Base-by-base conservation (phyloP, 1,140 invertebrate species). In the Vollenhovia emeryi region DNA sequence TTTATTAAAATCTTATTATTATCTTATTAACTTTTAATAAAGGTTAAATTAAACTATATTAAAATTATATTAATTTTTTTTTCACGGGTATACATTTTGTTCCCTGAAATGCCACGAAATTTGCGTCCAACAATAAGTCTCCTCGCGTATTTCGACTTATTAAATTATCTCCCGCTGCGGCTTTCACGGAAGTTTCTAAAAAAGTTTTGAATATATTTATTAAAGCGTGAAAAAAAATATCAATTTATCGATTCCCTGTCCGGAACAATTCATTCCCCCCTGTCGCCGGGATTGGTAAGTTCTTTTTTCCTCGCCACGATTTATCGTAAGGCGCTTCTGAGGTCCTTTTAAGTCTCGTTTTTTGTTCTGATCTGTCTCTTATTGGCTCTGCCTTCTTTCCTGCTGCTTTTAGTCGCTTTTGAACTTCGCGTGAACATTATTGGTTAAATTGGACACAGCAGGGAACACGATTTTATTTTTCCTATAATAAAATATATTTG, bases 221-320 rank as follows among this genome's bases (percentile, higher is more conserved):
- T 21, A 11, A 80, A 80, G 78, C 3, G 24, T 11, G 18, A 43
- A 69, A 80, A 69, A 78, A 80, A 80, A 80, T 43, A 80, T 45
- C 76, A 55, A 80, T 80, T 69, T 50, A 80, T 80, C 78, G 78
- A 80, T 71, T 69, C 40, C 24, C 36, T 69, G 48, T 43, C 78
- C 8, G 33, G 18, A 71, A 80, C 78, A 80, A 80, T 80, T 69
- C 33, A 40, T 50, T 55, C 18, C 15, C 18, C 24, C 40, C 24
- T 43, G 40, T 69, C 36, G 13, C 3, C 15, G 13, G 48, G 33
- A 68, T 57, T 43, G 33, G 33, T 43, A 80, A 71, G 48, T 52
- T 43, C 64, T 55, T 80, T 71, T 71, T 43, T 40, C 21, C n/a
- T 13, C 9, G 7, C 18, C 24, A 50, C 33, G 62, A 80, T 69